These are phyloP conservation scores for Mycalesis mineus DNA, from an alignment of 2,888 invertebrate genomes.

Conservation along the genomic window DNA sequence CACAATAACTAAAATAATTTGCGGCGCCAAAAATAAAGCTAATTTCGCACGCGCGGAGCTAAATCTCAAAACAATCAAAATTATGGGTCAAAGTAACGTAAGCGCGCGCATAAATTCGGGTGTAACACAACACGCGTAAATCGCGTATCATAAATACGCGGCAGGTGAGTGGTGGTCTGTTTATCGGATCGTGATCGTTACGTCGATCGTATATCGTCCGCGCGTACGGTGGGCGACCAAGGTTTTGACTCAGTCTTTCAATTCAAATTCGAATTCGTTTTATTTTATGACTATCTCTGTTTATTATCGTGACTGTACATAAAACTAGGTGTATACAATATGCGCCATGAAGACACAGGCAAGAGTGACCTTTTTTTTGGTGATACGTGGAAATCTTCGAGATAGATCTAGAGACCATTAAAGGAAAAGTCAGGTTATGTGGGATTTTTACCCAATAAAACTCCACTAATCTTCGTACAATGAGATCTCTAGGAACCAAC, in stretches of 20 bases:
- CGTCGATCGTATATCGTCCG: conserved; percentile 37
- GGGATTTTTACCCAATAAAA: too few relatives aligned
- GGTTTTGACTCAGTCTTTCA: conserved; percentile 1
- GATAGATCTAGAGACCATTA: too few relatives aligned
- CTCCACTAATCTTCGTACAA: too few relatives aligned
- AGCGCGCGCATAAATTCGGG: conserved; percentile 22
- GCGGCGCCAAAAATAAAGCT: conserved; percentile 10
- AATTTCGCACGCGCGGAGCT: conserved; percentile 9
- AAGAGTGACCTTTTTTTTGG: too few relatives aligned
- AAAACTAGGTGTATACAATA: too few relatives aligned
- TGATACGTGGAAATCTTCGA: too few relatives aligned
- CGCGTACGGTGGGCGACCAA: conserved; percentile 14
- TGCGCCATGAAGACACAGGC: too few relatives aligned
- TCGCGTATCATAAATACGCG: conserved; percentile 38
- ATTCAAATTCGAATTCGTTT: too few relatives aligned
- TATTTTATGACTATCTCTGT: too few relatives aligned
- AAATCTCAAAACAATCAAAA: conserved; percentile 25
- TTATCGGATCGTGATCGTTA: conserved; percentile 43
- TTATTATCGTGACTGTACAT: too few relatives aligned
- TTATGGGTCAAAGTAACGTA: conserved; percentile 27
- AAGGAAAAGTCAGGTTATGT: too few relatives aligned
- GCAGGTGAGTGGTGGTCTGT: conserved; percentile 47
- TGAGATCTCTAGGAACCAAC: too few relatives aligned
- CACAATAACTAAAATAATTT: background rate
- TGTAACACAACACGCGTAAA: conserved; percentile 29